phyloP scores from a whole-genome alignment of 2,888 invertebrate genomes.

The Xestia rhomboidea region DNA sequence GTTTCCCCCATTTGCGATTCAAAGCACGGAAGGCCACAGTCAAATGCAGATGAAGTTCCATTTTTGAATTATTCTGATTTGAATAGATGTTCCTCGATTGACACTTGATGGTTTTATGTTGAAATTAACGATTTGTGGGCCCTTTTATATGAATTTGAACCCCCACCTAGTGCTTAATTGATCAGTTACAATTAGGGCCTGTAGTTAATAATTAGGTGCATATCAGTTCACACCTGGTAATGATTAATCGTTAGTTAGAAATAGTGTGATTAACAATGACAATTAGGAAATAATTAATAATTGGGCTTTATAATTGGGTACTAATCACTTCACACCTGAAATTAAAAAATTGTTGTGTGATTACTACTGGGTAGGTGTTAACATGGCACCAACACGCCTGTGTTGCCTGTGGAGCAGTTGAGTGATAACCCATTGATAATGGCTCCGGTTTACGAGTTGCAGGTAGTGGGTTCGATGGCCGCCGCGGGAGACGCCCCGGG shows the following conservation, averaged over 20 bases:
- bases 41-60: slow-evolving; percentile 82
- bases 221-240: slow-evolving; percentile 10
- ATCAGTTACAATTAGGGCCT: neutral
- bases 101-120: slow-evolving; percentile 30
- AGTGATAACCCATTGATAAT: too few relatives aligned
- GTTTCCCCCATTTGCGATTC: slow-evolving; percentile 80
- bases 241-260: slow-evolving; percentile 18
- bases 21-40: slow-evolving; percentile 78
- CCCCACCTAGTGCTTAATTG: slow-evolving; percentile 10
- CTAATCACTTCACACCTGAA: slow-evolving; percentile 13
- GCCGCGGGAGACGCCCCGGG: too few relatives aligned
- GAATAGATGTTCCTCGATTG: slow-evolving; percentile 19
- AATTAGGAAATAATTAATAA: slow-evolving; percentile 12
- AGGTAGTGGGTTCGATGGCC: too few relatives aligned
- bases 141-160: slow-evolving; percentile 41
- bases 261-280: neutral
- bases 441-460: too few relatives aligned
- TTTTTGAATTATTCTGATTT: slow-evolving; percentile 57
- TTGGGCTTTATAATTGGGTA: slow-evolving; percentile 20
- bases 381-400: neutral
- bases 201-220: slow-evolving; percentile 26
- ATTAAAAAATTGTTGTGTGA: slow-evolving; percentile 1
- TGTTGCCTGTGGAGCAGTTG: too few relatives aligned
- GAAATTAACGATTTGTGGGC: slow-evolving; percentile 6
- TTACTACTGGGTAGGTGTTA: too few relatives aligned